Base-by-base conservation (phyloP, 2,797 vertebrate genomes). In the Chlorospingus semifuscus region DNA sequence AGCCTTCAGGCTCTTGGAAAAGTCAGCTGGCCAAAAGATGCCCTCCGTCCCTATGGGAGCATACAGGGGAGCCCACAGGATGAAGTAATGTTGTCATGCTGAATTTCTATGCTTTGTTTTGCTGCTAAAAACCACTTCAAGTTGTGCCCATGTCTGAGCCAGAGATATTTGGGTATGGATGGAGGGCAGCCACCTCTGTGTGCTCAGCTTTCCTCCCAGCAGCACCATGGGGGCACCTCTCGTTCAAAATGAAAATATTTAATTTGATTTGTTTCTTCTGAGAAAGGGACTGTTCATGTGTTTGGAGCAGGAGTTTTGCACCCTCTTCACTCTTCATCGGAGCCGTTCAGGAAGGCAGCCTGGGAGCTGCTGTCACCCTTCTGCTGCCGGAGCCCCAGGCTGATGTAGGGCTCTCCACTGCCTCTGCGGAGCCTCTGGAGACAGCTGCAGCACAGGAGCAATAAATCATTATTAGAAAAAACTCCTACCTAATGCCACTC, bases 271-370 rank as follows among this genome's bases (percentile, higher is more conserved):
- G 53, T 53, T 74, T 30, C 53, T 68, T 66, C 37, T 11, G 36
- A 41, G 15, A 55, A 74, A n/a, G 8, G 8, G 30, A 42, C 46
- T 75, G 29, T 44, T 36, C 22, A 0, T 0, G 1, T 30, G 1
- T 47, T 55, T 47, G 69, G n/a, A 63, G 65, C 15, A 70, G 55
- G 21, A 57, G 12, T 10, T 10, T 36, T 6, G 39, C 39, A 16
- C 6, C 20, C 20, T 36, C 55, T 50, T 93, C 97, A 99, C 39
- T 99, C 99, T 82, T 99, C 99, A 17, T 99, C 99, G 0, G 99
- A 99, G 42, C 97, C 98, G 0, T 98, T 98, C 9, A 99, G 94
- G 84, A 99, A 98, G 84, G 98, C 96, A 15, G 98, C 97, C 36
- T 98, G 98, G 44, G 98, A 98, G 9, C 93, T 86, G 4, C 60